phyloP scores from a whole-genome alignment of 2,113 vertebrate species.

The Nycticorax nycticorax region DNA sequence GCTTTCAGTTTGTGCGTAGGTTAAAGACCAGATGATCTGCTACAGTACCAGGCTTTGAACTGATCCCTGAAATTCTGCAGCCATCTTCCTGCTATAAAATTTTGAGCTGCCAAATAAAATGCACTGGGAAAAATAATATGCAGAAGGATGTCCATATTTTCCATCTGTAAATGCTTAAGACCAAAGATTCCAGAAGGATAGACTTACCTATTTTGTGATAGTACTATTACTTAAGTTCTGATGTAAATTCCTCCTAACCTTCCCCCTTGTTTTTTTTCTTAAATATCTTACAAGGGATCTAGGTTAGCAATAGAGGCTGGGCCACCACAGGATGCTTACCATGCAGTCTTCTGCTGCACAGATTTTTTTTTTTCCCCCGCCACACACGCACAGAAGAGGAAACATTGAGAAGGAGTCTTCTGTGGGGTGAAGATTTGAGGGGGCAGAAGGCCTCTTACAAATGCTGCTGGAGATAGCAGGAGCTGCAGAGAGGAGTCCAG shows the following conservation, averaged over 20 bases:
- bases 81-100: neutral
- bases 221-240: neutral
- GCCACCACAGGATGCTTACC: neutral
- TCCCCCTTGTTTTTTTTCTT: neutral
- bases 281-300: neutral
- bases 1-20: neutral
- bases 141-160: neutral
- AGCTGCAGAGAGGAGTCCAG: neutral
- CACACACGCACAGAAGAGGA: neutral
- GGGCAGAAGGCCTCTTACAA: neutral
- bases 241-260: neutral
- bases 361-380: neutral
- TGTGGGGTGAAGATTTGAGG: neutral
- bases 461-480: neutral
- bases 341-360: neutral
- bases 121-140: constrained; percentile 26
- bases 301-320: neutral
- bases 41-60: neutral
- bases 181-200: neutral
- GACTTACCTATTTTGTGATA: neutral
- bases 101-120: constrained; percentile 17
- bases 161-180: constrained; percentile 35
- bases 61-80: neutral
- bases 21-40: constrained; percentile 7
- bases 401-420: neutral